These are phyloP conservation scores for Calypte anna DNA, from an alignment of 2,113 vertebrate genomes.

Conservation along the genomic window DNA sequence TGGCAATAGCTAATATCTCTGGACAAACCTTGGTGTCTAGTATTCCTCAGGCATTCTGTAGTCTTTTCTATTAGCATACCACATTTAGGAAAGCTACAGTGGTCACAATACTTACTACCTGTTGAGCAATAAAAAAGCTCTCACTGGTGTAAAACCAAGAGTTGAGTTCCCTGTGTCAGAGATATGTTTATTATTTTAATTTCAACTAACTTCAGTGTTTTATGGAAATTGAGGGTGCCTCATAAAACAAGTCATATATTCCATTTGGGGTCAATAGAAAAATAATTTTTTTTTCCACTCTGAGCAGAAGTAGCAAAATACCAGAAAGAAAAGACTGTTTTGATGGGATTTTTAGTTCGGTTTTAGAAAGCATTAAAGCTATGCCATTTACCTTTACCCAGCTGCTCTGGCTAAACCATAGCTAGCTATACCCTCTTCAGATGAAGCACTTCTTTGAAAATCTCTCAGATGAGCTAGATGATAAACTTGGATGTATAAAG, in stretches of 20 bases:
- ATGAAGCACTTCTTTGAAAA: background rate
- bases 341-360: background rate
- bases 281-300: background rate
- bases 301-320: background rate
- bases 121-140: background rate
- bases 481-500: rapidly evolving
- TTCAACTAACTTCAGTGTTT: background rate
- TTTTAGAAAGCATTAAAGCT: background rate
- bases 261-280: background rate
- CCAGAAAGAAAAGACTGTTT: background rate
- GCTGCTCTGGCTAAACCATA: background rate
- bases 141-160: background rate
- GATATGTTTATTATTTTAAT: background rate
- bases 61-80: background rate
- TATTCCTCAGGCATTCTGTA: background rate
- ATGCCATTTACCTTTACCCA: background rate
- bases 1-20: background rate
- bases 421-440: background rate
- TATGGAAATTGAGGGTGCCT: background rate
- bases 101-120: background rate
- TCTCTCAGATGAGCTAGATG: background rate
- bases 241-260: background rate
- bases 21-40: background rate
- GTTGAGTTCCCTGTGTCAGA: background rate
- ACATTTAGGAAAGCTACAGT: background rate